Evolutionary conservation across 1,140 invertebrate species (phyloP), one percentile per base, ranked within the genome.

Genomic region (Danaus plexippus): DNA sequence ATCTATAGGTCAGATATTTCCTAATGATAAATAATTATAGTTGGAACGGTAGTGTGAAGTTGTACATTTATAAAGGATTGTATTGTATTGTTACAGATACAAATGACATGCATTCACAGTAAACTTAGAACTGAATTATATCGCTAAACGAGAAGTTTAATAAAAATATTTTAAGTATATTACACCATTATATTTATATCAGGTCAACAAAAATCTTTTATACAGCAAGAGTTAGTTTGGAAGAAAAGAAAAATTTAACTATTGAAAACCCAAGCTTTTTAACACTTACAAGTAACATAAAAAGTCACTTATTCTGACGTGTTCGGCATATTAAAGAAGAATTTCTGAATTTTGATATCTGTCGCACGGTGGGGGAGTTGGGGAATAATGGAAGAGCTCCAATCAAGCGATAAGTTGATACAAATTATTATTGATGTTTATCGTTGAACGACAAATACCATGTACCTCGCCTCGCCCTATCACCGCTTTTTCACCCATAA

Each of bases 401-500:
- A 61, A 64, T 62, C 56, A 62, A 50, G 54, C 54, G 57, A 54
- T 53, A 61, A 61, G 54, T 61, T 59, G 53, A 62, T 63, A 63
- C 57, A 65, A 65, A 68, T 65, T 63, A 65, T 61, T 68, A 68
- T 68, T 63, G 63, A 68, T 68, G 62, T 61, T 63, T 65, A 63
- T 63, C 57, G 59, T 50, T 45, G 47, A 47, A 48, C 44, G 54
- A 57, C 46, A 64, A 67, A 64, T 55, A 53, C 42, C 57, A 56
- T 54, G 61, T 59, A 50, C 47, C 62, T 43, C 44, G 51, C 45
- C 59, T 57, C 47, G 41, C 54, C 56, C 59, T 57, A 64, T 63
- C 62, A 56, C 57, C 43, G 63, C 62, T 62, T 67, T 67, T 67
- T 67, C 66, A 67, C 53, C 63, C 60, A 50, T 65, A 18, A 68